Evolutionary conservation across 2,888 invertebrate genomes (phyloP).

Genomic region (Polyommatus icarus): DNA sequence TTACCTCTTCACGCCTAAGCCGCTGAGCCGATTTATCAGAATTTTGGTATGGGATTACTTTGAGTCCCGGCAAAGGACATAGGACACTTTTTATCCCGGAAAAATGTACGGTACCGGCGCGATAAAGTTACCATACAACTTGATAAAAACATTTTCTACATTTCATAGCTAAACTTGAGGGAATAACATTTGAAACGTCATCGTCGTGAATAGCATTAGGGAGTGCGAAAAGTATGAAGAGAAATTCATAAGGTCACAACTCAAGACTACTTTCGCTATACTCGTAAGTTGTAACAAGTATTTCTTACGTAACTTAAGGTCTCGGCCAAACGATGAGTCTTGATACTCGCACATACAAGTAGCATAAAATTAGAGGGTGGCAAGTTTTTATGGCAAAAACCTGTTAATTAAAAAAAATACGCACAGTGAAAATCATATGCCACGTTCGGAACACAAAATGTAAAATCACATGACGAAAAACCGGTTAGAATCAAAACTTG

Average conservation of each 20-base stretch:
- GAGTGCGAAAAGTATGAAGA: slow-evolving; percentile 1
- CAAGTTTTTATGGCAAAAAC: too few relatives aligned
- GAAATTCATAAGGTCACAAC: slow-evolving; percentile 27
- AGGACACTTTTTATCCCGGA: too few relatives aligned
- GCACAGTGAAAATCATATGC: not conserved
- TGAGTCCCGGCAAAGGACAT: too few relatives aligned
- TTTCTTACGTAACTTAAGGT: slow-evolving; percentile 16
- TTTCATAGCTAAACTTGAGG: not conserved
- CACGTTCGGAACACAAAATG: not conserved
- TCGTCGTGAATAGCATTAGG: not conserved
- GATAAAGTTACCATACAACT: too few relatives aligned
- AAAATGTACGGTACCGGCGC: too few relatives aligned
- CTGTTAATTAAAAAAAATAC: too few relatives aligned
- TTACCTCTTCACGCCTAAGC: too few relatives aligned
- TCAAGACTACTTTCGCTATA: slow-evolving; percentile 26
- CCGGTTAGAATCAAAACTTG: slow-evolving; percentile 11
- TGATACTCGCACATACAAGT: not conserved
- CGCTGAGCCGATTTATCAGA: too few relatives aligned
- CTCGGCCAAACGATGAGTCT: slow-evolving; percentile 15
- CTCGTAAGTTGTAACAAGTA: not conserved
- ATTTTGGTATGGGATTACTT: too few relatives aligned
- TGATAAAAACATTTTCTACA: too few relatives aligned
- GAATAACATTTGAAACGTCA: not conserved
- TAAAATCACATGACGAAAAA: slow-evolving; percentile 16
- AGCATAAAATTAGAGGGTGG: not conserved